Base-by-base conservation (phyloP, 2,888 invertebrate genomes). In the Xanthia icteritia region DNA sequence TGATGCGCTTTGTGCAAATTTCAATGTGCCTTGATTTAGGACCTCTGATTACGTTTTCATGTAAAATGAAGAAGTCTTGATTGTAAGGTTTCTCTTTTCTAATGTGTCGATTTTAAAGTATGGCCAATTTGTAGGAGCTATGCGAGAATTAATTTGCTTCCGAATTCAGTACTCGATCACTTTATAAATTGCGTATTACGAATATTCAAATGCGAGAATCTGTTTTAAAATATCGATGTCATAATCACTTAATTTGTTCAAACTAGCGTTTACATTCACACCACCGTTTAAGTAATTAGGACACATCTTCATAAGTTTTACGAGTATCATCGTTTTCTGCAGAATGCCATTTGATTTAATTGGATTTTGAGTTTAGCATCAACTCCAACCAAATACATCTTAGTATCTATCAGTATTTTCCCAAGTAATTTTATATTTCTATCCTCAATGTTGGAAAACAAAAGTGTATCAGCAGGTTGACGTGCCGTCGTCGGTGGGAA, bases 1-100 rank as follows among this genome's bases (percentile, higher is more conserved):
- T 86, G 88, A 90, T 87, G 88, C 77, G 86, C 88, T 81, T 89
- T 84, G 81, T 84, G 83, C 83, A 80, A 83, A 88, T 88, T 88
- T 86, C 77, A 82, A 86, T 82, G 81, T 48, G 45, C 68, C 45
- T 64, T 73, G 81, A 86, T 82, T 83, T 83, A 82, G 70, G 71
- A 76, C 63, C 70, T 54, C 17, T 79, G 79, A 86, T 84, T 58
- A 73, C 67, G 3, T 36, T 63, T 68, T 69, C 77, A 69, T 69
- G 54, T 79, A 56, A 65, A 75, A 56, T 64, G 17, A 78, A 85
- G 31, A 73, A 36, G 23, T 27, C 27, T 66, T 48, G 54, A 69
- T 71, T 70, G 20, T 63, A 74, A 48, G 48, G 23, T 86, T 86
- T 79, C 79, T 84, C 73, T 72, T 83, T 79, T 76, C 48, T 31